Evolutionary conservation across 2,113 vertebrate genomes (phyloP).

Genomic region (Irena cyanogastra): DNA sequence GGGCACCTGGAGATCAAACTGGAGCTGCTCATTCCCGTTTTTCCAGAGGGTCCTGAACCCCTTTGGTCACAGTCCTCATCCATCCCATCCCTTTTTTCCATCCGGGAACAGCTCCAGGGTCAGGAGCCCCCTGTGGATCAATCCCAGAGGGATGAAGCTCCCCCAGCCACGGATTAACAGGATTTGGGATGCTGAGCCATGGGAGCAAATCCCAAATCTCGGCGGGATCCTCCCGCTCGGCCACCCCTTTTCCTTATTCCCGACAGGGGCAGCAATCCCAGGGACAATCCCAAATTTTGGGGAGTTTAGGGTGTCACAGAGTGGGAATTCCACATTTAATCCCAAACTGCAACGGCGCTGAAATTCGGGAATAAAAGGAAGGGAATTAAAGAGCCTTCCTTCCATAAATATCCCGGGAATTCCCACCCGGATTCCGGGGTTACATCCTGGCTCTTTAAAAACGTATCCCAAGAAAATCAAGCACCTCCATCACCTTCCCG

Average conservation of each 20-base stretch:
- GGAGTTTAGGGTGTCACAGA: background rate
- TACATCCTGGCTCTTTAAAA: slow-evolving; percentile 52
- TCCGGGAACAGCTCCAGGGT: background rate
- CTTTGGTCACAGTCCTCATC: background rate
- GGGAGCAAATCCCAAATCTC: background rate
- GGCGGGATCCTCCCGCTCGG: rapidly evolving
- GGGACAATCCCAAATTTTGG: background rate
- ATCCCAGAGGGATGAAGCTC: background rate
- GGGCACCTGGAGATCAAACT: background rate
- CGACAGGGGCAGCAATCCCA: rapidly evolving
- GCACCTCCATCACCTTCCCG: background rate
- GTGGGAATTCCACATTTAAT: rapidly evolving
- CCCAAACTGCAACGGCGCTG: rapidly evolving
- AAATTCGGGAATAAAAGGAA: background rate
- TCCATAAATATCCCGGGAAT: slow-evolving; percentile 27
- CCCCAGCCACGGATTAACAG: background rate
- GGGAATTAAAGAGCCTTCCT: background rate
- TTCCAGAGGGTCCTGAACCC: too few relatives aligned
- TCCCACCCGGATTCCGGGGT: background rate
- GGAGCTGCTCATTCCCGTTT: background rate
- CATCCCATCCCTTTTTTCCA: background rate
- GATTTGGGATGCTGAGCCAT: background rate
- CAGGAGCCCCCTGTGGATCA: rapidly evolving
- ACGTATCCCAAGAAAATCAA: slow-evolving; percentile 17
- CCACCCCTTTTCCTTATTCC: background rate